A percentile compares a stretch with the other conserved stretches of the same genome.
Conservation (phyloP, 2,888 invertebrate genomes). For the Lithophane leautieri region DNA sequence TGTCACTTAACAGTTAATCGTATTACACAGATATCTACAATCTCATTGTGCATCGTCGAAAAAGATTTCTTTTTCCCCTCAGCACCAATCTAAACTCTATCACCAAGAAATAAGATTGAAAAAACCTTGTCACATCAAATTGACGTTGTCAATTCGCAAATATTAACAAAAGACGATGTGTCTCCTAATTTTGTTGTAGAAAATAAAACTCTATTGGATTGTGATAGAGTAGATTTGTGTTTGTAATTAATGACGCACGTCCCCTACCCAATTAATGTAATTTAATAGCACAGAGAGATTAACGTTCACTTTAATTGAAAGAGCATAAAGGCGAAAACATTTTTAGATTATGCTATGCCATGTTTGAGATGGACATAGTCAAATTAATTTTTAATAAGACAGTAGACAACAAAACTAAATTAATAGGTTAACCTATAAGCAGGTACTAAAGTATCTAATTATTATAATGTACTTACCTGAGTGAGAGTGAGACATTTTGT, state of each 20-base stretch:
- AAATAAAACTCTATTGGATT: conserved; percentile 71
- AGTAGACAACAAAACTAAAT: too few species aligned
- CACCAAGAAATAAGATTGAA: conserved; percentile 64
- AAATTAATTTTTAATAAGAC: neutral
- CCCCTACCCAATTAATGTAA: conserved; percentile 89
- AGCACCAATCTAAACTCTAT: conserved; percentile 66
- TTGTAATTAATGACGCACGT: conserved; percentile 67
- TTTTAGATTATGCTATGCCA: conserved; percentile 54
- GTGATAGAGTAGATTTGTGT: conserved; percentile 63
- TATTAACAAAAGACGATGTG: conserved; percentile 82
- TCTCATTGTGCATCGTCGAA: conserved; percentile 84
- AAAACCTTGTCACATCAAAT: conserved; percentile 61
- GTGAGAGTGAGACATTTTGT: too few species aligned
- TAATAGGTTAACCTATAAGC: too few species aligned
- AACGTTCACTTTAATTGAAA: conserved; percentile 87
- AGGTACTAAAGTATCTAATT: too few species aligned
- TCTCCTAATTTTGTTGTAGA: conserved; percentile 55
- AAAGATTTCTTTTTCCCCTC: conserved; percentile 67
- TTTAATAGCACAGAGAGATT: conserved; percentile 89
- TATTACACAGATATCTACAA: conserved; percentile 85
- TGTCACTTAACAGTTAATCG: conserved; percentile 89
- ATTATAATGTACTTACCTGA: too few species aligned
- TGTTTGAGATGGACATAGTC: neutral
- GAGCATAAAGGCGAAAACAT: conserved; percentile 76
- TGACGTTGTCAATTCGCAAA: conserved; percentile 82